These are phyloP conservation scores for Azorinus chamasolen DNA, from an alignment of 2,888 invertebrate genomes.

Conservation along the genomic window DNA sequence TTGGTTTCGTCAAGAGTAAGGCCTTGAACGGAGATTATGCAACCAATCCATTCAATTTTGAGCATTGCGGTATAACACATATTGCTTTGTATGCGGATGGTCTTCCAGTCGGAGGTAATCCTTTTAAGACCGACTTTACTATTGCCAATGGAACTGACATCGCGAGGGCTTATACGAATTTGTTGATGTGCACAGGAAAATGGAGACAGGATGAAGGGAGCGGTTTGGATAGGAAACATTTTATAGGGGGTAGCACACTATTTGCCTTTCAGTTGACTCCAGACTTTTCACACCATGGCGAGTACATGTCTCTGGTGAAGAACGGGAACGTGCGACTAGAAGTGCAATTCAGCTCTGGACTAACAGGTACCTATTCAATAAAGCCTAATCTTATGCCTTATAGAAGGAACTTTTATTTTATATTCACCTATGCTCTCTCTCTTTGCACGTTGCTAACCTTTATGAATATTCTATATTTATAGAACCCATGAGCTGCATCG, in stretches of 20 bases:
- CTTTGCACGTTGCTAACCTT: too few relatives aligned
- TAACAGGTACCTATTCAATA: slow-evolving; percentile 39
- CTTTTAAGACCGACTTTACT: slow-evolving; percentile 23
- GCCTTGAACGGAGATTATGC: too few relatives aligned
- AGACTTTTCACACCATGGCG: too few relatives aligned
- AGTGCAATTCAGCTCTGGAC: slow-evolving; percentile 24
- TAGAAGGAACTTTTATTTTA: too few relatives aligned
- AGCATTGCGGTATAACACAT: slow-evolving; percentile 31
- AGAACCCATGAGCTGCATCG: slow-evolving; percentile 57
- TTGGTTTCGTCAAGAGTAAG: too few relatives aligned
- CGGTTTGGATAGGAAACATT: slow-evolving; percentile 23
- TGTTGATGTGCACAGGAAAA: slow-evolving; percentile 22
- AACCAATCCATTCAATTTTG: slow-evolving; percentile 49
- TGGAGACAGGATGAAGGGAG: slow-evolving; percentile 45
- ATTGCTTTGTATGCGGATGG: slow-evolving; percentile 44
- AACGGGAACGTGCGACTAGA: slow-evolving; percentile 42
- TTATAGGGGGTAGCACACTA: slow-evolving; percentile 28
- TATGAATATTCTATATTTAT: slow-evolving; percentile 14
- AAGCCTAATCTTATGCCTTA: too few relatives aligned
- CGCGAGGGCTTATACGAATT: slow-evolving; percentile 37
- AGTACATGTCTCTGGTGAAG: slow-evolving; percentile 36
- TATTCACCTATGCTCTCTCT: too few relatives aligned
- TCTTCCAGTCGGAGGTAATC: slow-evolving; percentile 26
- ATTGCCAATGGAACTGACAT: slow-evolving; percentile 1
- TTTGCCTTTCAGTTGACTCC: background rate